phyloP scores from a whole-genome alignment of 2,888 invertebrate species.

The Podabrus alpinus region DNA sequence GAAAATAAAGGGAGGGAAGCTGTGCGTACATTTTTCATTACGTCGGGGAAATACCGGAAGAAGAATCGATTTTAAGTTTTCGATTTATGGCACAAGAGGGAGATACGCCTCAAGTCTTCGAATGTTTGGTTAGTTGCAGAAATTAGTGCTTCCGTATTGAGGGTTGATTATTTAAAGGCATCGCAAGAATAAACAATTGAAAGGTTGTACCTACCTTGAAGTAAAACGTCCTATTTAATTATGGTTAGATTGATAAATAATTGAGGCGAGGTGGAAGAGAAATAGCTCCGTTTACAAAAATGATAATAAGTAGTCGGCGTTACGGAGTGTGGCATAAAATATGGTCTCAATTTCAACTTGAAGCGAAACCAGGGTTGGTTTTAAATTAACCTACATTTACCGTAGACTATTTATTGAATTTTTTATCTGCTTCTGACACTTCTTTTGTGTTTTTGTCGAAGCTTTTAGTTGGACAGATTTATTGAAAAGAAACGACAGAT shows the following conservation, averaged over 20 bases:
- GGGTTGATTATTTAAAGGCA: not conserved
- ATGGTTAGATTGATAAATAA: not conserved
- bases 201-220: not conserved
- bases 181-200: not conserved
- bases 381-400: slow-evolving; percentile 29
- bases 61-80: not conserved
- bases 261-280: not conserved
- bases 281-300: slow-evolving; percentile 7
- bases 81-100: not conserved
- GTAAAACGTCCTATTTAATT: not conserved
- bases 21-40: not conserved
- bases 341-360: slow-evolving; percentile 22
- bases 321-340: slow-evolving; percentile 21
- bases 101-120: not conserved
- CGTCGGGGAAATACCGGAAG: not conserved
- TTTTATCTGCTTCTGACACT: slow-evolving; percentile 25
- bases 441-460: slow-evolving; percentile 22
- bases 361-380: slow-evolving; percentile 16
- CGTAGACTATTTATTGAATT: slow-evolving; percentile 26
- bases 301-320: slow-evolving; percentile 19
- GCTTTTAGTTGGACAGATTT: slow-evolving; percentile 21
- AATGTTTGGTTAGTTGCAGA: not conserved
- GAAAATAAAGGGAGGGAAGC: not conserved
- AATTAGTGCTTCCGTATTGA: not conserved
- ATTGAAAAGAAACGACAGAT: slow-evolving; percentile 2